A percentile compares a stretch with the other conserved stretches of the same genome.
phyloP scores from a whole-genome alignment of 2,797 vertebrate genomes.

The Myoxocephalus aenaeus region DNA sequence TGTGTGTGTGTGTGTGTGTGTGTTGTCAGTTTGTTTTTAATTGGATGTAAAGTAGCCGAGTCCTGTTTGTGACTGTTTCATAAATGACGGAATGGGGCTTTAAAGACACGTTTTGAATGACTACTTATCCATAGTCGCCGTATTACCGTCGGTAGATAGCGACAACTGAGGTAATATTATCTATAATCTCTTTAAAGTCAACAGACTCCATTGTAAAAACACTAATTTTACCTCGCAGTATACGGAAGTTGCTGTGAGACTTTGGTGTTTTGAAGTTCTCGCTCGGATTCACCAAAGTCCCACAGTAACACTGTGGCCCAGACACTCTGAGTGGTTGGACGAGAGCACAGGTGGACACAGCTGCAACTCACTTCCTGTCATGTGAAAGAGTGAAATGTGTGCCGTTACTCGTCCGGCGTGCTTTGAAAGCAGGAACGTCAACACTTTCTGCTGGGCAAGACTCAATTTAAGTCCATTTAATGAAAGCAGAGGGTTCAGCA shows the following conservation, averaged over 20 bases:
- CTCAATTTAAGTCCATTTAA: neutral
- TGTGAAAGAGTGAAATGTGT: slow-evolving; percentile 21
- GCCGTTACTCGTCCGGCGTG: neutral
- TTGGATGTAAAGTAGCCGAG: neutral
- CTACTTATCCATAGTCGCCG: neutral
- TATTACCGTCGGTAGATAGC: neutral
- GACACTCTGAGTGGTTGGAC: too few species aligned
- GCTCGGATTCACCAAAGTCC: too few species aligned
- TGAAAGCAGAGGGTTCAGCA: slow-evolving; percentile 16
- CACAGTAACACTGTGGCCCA: too few species aligned
- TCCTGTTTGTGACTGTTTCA: neutral
- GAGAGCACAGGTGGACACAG: too few species aligned
- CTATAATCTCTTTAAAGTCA: neutral
- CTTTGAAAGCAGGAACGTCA: slow-evolving; percentile 17
- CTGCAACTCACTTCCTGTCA: neutral
- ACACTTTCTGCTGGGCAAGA: slow-evolving; percentile 3
- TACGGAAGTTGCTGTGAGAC: too few species aligned
- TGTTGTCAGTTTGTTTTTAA: neutral
- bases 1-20: too few species aligned
- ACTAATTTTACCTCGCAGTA: too few species aligned
- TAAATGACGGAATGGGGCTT: neutral
- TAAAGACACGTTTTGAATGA: neutral
- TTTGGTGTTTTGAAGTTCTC: too few species aligned
- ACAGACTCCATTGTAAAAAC: too few species aligned
- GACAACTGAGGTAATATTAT: neutral